Base-by-base conservation (phyloP, 2,797 vertebrate species). In the Martes flavigula region DNA sequence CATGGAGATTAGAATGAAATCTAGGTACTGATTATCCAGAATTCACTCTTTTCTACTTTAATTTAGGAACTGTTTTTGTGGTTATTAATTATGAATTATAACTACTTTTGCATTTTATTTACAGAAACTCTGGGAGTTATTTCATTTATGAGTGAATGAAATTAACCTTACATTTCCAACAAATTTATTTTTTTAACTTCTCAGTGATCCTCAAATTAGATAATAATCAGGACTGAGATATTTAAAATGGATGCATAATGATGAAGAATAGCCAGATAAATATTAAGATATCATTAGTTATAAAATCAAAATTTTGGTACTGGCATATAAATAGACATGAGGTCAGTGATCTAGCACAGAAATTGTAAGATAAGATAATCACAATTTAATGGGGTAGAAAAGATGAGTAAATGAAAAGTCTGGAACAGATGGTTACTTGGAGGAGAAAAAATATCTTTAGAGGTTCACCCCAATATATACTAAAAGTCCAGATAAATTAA, bases 1-100 rank as follows among this genome's bases (percentile, higher is more conserved):
- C 54, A 3, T 93, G 43, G 35, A 91, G 17, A 94, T 81, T 87
- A 90, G 95, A 96, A 79, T 86, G 18, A 90, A 92, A 77, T 30
- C 23, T 87, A 64, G 30, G 9, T 92, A 93, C 21, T 75, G 46
- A 83, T 90, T 92, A 86, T 78, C 30, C 32, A 91, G 46, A 97
- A 88, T 86, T 91, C 18, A 58, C 13, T 96, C 17, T 84, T 91
- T 68, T 91, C 15, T 94, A n/a, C 60, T 95, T 91, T 70, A 87
- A 91, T 72, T 93, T 95, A 62, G 51, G 46, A 77, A 90, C 7
- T 46, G 20, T 85, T 95, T 90, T 21, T 88, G 7, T 96, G 3
- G 48, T 96, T 94, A 82, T 90, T 78, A 64, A 66, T 87, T 94
- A 38, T 32, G 87, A 82, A 27, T 83, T 60, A 25, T 87, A 90